Conservation (phyloP, 1,140 invertebrate genomes). For the Globodera ellingtonae region DNA sequence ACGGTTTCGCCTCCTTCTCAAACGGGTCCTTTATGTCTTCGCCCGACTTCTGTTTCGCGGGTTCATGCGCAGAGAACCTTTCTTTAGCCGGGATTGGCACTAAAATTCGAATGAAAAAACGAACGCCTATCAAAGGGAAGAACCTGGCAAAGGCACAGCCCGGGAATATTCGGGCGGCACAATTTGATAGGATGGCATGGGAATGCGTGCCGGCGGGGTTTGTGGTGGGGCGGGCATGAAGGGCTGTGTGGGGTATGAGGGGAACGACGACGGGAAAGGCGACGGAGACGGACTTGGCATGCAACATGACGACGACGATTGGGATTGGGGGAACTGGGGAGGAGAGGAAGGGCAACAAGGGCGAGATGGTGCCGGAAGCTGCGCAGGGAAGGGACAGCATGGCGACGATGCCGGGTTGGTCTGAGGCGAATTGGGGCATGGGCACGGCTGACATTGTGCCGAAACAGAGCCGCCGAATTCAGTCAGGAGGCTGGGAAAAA, state of each 20-base stretch:
- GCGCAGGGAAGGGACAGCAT: neutral
- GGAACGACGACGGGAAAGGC: conserved; percentile 1
- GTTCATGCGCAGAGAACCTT: conserved; percentile 1
- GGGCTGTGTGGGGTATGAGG: neutral
- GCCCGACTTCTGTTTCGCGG: neutral
- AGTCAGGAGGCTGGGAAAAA: neutral
- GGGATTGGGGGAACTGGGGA: neutral
- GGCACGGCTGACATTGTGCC: neutral
- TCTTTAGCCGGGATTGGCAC: conserved; percentile 17
- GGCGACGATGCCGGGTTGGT: neutral
- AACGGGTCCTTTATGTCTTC: conserved; percentile 18
- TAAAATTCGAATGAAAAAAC: neutral
- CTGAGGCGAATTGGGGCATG: neutral
- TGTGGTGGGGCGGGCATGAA: no score
- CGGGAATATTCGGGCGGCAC: neutral
- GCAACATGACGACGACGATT: neutral
- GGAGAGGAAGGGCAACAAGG: neutral
- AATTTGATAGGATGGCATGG: neutral
- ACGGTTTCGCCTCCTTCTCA: conserved; percentile 10
- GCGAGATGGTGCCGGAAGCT: neutral
- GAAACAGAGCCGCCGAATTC: neutral
- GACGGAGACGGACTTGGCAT: neutral
- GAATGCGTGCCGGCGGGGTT: neutral
- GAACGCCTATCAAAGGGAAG: neutral
- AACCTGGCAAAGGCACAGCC: conserved; percentile 6